Base-by-base conservation (phyloP, 2,113 vertebrate genomes). In the Aspidoscelis tigris region DNA sequence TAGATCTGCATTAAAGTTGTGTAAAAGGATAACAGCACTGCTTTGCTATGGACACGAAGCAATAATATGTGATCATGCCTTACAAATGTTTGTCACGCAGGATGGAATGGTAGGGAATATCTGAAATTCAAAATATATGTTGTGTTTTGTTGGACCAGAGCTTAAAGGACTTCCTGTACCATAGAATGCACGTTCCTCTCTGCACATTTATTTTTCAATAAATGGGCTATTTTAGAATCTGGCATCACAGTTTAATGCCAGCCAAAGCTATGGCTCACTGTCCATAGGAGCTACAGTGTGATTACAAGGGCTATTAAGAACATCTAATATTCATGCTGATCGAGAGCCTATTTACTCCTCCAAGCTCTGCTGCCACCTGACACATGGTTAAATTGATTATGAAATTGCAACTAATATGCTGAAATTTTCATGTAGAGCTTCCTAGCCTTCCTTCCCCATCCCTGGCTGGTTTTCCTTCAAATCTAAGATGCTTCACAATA, bases 291-390 rank as follows among this genome's bases (percentile, higher is more conserved):
- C 82, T 89, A 83, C 87, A 76, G 86, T 12, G 22, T 76, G 89
- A 90, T 92, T 92, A 92, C 87, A 86, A 92, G 92, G 90, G 87
- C 92, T 82, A 85, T 94, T 92, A 92, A 94, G 90, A 75, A 50
- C 83, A 88, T 76, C 78, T 89, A 92, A 91, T 94, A 84, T 92
- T 88, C 88, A 78, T 43, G 1, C 88, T 90, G 91, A 70, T 89
- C 85, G 84, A 83, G 80, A 65, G 43, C 47, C 53, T 69, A 8
- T 89, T 86, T 85, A 55, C 86, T 92, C 82, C 86, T 88, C 87
- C 87, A 21, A 12, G 86, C 87, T 87, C 85, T 86, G 84, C 75
- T 91, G 82, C 90, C 47, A 76, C 87, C 88, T 61, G 89, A 87
- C 65, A 4, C 14, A 79, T 84, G 26, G 0, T 87, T 0, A 2